Conservation (phyloP, 2,888 invertebrate species). For the Pterostichus madidus region DNA sequence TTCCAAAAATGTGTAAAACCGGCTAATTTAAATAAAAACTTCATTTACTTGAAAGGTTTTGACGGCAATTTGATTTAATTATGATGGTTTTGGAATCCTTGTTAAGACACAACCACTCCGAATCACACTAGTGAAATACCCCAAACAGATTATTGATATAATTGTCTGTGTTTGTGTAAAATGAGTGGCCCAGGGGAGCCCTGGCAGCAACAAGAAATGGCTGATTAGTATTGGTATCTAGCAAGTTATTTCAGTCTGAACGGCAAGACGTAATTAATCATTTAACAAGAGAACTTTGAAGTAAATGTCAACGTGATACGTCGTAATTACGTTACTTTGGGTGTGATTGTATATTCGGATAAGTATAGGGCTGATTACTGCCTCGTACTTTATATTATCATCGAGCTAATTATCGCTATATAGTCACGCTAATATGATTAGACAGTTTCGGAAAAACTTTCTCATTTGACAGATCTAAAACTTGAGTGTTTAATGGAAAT, state of each 20-base stretch:
- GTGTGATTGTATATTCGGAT: slow-evolving; percentile 49
- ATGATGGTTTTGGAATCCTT: too few relatives aligned
- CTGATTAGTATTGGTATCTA: slow-evolving; percentile 44
- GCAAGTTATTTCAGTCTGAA: slow-evolving; percentile 34
- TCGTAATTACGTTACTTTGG: slow-evolving; percentile 55
- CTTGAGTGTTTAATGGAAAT: slow-evolving; percentile 1
- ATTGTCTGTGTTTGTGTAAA: slow-evolving; percentile 19
- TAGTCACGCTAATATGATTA: slow-evolving; percentile 58
- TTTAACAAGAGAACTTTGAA: slow-evolving; percentile 59
- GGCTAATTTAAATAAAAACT: too few relatives aligned
- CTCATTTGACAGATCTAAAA: slow-evolving; percentile 12
- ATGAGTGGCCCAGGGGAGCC: slow-evolving; percentile 15
- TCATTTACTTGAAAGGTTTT: too few relatives aligned
- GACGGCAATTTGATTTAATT: too few relatives aligned
- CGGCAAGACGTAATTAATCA: slow-evolving; percentile 52
- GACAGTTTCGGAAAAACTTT: slow-evolving; percentile 42
- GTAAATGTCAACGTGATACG: slow-evolving; percentile 52
- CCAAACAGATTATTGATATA: neutral
- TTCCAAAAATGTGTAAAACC: too few relatives aligned
- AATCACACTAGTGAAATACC: too few relatives aligned
- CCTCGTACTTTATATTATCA: slow-evolving; percentile 50
- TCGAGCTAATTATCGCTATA: slow-evolving; percentile 47
- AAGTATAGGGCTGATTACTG: slow-evolving; percentile 50
- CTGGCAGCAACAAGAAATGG: slow-evolving; percentile 30
- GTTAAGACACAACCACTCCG: too few relatives aligned